A percentile compares a stretch with the other conserved stretches of the same genome.
Evolutionary conservation across 2,797 vertebrate genomes (phyloP).

Genomic region (Propithecus deckenii): DNA sequence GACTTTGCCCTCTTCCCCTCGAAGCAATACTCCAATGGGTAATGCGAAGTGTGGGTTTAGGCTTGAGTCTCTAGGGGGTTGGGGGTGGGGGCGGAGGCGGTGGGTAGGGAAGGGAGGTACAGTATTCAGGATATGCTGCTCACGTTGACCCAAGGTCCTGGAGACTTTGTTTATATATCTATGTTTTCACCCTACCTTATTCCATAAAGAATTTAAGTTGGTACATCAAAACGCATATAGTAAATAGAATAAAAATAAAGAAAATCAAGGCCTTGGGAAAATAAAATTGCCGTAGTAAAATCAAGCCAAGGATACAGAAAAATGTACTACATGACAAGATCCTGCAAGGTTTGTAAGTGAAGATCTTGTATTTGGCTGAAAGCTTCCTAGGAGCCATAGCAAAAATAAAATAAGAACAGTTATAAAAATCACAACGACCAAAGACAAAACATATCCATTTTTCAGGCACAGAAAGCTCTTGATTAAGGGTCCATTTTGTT

Average conservation of each 20-base stretch:
- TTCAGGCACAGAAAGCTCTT: not conserved
- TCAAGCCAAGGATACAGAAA: not conserved
- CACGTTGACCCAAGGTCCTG: not conserved
- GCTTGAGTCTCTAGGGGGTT: not conserved
- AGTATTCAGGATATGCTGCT: not conserved
- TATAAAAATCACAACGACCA: not conserved
- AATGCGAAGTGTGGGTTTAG: conserved; percentile 68
- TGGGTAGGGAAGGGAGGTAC: not conserved
- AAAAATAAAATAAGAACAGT: not conserved
- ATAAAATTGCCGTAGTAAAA: not conserved
- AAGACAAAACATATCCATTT: not conserved
- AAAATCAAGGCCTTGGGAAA: not conserved
- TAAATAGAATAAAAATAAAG: not conserved
- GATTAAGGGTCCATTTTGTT: not conserved
- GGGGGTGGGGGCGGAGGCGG: not conserved
- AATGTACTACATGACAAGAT: not conserved
- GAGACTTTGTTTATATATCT: not conserved
- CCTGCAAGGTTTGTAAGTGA: not conserved
- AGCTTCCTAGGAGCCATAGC: not conserved
- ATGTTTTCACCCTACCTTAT: not conserved
- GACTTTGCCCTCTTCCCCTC: conserved; percentile 96
- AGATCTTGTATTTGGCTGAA: not conserved
- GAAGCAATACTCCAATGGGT: conserved; percentile 99
- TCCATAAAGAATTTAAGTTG: not conserved
- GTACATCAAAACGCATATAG: not conserved